A percentile compares a stretch with the other conserved stretches of the same genome.
Evolutionary conservation across 1,140 invertebrate genomes (phyloP).

Genomic region (Mycetomoellerius zeteki): DNA sequence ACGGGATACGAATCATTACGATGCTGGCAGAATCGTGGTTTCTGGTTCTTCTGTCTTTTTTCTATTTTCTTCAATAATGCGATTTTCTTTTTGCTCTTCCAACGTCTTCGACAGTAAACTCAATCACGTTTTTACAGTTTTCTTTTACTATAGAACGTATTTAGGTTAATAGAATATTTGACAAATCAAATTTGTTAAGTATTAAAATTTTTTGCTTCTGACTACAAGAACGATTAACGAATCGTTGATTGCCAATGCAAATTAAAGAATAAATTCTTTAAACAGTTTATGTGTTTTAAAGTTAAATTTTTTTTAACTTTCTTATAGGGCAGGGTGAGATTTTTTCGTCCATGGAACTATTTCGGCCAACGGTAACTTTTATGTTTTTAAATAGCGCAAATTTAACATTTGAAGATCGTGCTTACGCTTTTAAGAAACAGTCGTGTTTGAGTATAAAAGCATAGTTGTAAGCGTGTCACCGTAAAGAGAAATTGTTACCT

Average conservation of each 20-base stretch:
- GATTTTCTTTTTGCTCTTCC: background rate
- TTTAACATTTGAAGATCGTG: no score
- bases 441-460: no score
- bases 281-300: background rate
- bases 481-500: no score
- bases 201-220: background rate
- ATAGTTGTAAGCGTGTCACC: no score
- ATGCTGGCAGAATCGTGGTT: conserved; percentile 11
- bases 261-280: background rate
- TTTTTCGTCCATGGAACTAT: no score
- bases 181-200: background rate
- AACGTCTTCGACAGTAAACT: background rate
- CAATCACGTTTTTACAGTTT: background rate
- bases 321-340: no score
- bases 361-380: no score
- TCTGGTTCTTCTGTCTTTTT: background rate
- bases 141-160: background rate
- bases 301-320: background rate
- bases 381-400: no score
- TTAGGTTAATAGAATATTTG: background rate
- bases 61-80: conserved; percentile 7
- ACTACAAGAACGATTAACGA: background rate
- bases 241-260: background rate
- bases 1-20: conserved; percentile 47
- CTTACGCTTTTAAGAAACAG: no score